A percentile compares a stretch with the other conserved stretches of the same genome.
phyloP scores from a whole-genome alignment of 2,797 vertebrate species.

The Gallinago stenura region DNA sequence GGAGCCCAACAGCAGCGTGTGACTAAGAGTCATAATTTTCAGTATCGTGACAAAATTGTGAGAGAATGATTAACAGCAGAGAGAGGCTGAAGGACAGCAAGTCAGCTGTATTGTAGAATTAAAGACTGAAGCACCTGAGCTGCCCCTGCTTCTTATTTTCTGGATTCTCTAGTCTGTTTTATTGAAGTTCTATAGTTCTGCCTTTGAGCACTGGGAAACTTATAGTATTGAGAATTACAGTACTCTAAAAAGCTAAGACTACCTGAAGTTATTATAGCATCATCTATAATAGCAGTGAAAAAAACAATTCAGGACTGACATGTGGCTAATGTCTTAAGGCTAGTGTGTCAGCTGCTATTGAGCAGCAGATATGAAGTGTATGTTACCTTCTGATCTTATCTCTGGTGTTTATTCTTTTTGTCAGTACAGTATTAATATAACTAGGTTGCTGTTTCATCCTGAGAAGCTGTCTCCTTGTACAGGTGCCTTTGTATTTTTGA shows the following conservation, averaged over 20 bases:
- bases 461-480: constrained; percentile 60
- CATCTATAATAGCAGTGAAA: neutral
- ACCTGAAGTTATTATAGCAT: neutral
- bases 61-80: neutral
- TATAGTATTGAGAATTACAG: neutral
- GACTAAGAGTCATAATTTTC: neutral
- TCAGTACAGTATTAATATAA: neutral
- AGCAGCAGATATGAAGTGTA: neutral
- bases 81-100: neutral
- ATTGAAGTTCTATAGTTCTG: neutral
- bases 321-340: neutral
- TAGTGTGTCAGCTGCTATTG: neutral
- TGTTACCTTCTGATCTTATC: neutral
- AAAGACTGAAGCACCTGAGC: neutral
- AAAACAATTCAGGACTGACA: neutral
- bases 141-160: neutral
- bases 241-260: neutral
- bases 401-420: neutral
- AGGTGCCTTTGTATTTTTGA: constrained; percentile 72
- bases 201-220: neutral
- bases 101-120: neutral
- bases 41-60: neutral
- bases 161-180: neutral
- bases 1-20: neutral
- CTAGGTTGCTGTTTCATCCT: constrained; percentile 58